Evolutionary conservation across 2,797 vertebrate species (phyloP), one percentile per base, ranked within the genome.

Genomic region (Nyctibius grandis): DNA sequence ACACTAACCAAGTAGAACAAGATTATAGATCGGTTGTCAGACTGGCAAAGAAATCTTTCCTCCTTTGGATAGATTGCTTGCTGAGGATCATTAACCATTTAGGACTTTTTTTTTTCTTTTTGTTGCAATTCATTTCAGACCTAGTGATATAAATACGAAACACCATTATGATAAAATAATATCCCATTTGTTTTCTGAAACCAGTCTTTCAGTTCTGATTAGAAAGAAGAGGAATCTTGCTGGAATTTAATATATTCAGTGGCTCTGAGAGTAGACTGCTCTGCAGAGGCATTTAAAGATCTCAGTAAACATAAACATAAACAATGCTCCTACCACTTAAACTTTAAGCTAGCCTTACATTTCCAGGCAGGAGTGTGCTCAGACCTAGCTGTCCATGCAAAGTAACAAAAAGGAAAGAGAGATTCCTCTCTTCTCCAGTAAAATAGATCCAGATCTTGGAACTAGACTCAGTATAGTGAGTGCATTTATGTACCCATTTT

Each of bases 11-110:
- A 79, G 92, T 44, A 92, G 93, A 97, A 92, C 77, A 93, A 79
- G 91, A 94, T 91, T 96, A 94, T 94, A 96, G 96, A 97, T 97
- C 96, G 95, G 33, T 94, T 96, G 85, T 96, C 96, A 96, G 83
- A 82, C 23, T 81, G 89, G 36, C 29, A 65, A 95, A 85, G 75
- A 95, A 96, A 95, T 95, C 87, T 93, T 92, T 78, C 96, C 91
- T 91, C 74, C 57, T 93, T 91, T 91, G 95, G 95, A 94, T 85
- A 97, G 90, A 97, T 96, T 95, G 95, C 92, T 97, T 91, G 92
- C 75, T 79, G 79, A 96, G 97, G 94, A 95, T 97, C 97, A 97
- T 97, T 97, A 98, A 96, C 92, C 86, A 97, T 96, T 97, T 96
- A 86, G 95, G 94, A 96, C 79, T 31, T 21, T 40, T 60, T 73